A percentile compares a stretch with the other conserved stretches of the same genome.
These are phyloP conservation scores for Saturnia pavonia DNA, from an alignment of 2,888 invertebrate genomes.

Conservation along the genomic window DNA sequence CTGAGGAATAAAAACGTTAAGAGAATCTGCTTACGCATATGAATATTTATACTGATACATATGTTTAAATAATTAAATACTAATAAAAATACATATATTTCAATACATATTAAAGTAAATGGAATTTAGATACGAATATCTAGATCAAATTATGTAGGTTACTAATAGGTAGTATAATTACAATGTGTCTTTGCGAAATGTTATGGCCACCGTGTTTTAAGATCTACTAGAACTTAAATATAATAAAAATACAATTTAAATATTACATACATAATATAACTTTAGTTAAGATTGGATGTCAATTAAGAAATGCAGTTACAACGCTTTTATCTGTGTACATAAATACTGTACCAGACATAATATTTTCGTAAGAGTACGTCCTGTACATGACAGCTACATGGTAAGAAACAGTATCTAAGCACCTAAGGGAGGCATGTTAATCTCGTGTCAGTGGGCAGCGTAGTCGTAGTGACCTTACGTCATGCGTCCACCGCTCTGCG, in stretches of 20 bases:
- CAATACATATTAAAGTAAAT: background rate
- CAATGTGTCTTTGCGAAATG: background rate
- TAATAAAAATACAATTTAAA: no score
- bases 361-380: background rate
- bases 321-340: background rate
- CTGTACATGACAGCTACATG: background rate
- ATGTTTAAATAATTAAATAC: no score
- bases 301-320: background rate
- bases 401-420: conserved; percentile 24
- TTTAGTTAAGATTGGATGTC: no score
- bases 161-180: background rate
- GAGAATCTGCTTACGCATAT: background rate
- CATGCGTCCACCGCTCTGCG: conserved; percentile 69
- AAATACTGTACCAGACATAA: background rate
- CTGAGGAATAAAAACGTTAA: background rate
- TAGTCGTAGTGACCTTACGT: conserved; percentile 74
- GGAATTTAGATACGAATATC: background rate
- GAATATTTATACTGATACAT: background rate
- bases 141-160: background rate
- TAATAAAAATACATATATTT: background rate
- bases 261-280: background rate
- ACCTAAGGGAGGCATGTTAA: conserved; percentile 57
- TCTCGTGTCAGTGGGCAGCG: conserved; percentile 67
- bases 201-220: background rate
- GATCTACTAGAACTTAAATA: background rate